Base-by-base conservation (phyloP, 2,113 vertebrate genomes). In the Zapus hudsonius region DNA sequence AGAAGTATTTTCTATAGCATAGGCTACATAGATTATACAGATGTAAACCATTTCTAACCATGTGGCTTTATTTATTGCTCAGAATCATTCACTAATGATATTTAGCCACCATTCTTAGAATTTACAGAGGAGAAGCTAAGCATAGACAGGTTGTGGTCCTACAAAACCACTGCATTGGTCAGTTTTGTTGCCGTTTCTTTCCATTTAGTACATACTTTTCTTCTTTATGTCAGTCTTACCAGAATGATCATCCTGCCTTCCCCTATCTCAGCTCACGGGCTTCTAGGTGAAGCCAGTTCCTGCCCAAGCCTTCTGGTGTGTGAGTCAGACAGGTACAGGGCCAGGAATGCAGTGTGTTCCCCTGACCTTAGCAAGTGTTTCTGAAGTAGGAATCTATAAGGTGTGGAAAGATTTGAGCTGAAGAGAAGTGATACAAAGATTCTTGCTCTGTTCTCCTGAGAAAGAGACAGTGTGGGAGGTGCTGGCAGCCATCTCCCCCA, bases 1-100 rank as follows among this genome's bases (percentile, higher is more conserved):
- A 78, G 25, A 84, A 70, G 33, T 73, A 52, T 89, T 55, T 80
- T 80, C 31, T 72, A 61, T n/a, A 29, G n/a, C 11, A 66, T 0
- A 70, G 59, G 59, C 63, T 69, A n/a, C 2, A 33, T 81, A 40
- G 36, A 83, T 84, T 75, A 55, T 20, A 67, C 3, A 72, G 38
- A 57, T 57, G 78, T 38, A 84, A 15, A 83, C 27, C 13, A 20
- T 95, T 93, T 85, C 6, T 16, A 90, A 66, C 31, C n/a, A 10
- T 25, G 36, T 42, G 75, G 31, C 33, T 92, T 89, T 79, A 57
- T 55, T 89, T 90, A 47, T 57, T 57, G 5, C 38, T 95, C 23
- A 72, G 64, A 79, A 80, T 84, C 76, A 84, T 88, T 93, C 55
- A 88, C 3, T 72, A 55, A 79, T 47, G 6, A 38, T 61, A 70